Conservation (phyloP, 1,140 invertebrate genomes). For the Steinernema feltiae region DNA sequence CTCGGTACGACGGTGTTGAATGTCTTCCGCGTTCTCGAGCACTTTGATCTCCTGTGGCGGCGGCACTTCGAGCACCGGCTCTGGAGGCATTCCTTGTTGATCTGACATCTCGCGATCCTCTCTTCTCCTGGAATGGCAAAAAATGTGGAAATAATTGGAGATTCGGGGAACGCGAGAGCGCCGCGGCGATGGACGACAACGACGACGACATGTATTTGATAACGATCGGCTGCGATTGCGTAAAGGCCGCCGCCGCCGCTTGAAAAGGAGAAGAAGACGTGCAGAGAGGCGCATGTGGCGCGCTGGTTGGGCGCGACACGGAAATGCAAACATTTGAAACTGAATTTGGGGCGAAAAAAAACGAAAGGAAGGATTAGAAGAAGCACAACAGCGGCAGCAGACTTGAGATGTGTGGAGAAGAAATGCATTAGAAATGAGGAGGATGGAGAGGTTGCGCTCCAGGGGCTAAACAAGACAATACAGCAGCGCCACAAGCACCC, state of each 20-base stretch:
- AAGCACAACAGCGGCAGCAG: not conserved
- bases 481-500: too few species aligned
- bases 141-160: not conserved
- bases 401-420: not conserved
- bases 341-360: not conserved
- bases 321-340: not conserved
- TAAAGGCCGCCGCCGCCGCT: slow-evolving; percentile 14
- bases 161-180: not conserved
- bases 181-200: not conserved
- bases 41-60: slow-evolving; percentile 85
- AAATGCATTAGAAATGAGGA: too few species aligned
- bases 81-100: slow-evolving; percentile 41
- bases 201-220: slow-evolving; percentile 1
- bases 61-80: slow-evolving; percentile 60
- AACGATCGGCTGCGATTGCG: slow-evolving; percentile 13
- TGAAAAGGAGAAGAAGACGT: not conserved
- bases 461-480: too few species aligned
- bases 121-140: not conserved
- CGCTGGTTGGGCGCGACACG: not conserved
- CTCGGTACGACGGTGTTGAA: slow-evolving; percentile 65
- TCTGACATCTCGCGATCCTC: not conserved
- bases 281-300: not conserved
- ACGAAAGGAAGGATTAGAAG: not conserved
- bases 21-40: slow-evolving; percentile 95
- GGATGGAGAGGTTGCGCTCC: too few species aligned